Conservation (phyloP, 2,113 vertebrate species). For the Scatophagus argus region DNA sequence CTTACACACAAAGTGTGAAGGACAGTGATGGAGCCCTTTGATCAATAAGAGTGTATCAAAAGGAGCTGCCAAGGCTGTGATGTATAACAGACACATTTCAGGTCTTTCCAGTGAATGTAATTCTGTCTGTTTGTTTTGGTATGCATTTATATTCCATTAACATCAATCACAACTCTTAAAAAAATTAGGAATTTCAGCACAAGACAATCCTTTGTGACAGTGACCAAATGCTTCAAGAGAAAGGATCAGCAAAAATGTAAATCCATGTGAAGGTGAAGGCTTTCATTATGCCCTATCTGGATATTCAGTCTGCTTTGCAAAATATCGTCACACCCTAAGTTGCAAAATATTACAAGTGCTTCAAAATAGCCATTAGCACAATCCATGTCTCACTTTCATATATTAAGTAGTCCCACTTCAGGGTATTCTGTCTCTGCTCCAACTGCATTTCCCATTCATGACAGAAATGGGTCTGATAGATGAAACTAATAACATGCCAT, state of each 20-base stretch:
- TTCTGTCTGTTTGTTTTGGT: background rate
- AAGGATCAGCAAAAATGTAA: slow-evolving; percentile 11
- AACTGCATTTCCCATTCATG: slow-evolving; percentile 29
- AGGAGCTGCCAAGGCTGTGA: background rate
- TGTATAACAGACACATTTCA: background rate
- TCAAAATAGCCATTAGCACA: slow-evolving; percentile 28
- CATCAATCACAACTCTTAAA: background rate
- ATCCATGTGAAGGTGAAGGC: slow-evolving; percentile 6
- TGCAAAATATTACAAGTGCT: slow-evolving; percentile 35
- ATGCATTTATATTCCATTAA: background rate
- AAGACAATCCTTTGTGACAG: background rate
- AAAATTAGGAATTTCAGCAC: slow-evolving; percentile 1
- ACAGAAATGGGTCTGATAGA: slow-evolving; percentile 33
- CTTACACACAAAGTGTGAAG: background rate
- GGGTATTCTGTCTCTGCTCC: background rate
- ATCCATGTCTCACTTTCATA: slow-evolving; percentile 21
- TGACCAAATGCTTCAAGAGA: background rate
- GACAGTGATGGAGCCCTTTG: background rate
- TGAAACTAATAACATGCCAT: slow-evolving; percentile 43
- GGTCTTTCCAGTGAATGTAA: background rate
- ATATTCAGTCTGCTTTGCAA: background rate
- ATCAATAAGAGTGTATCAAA: slow-evolving; percentile 1
- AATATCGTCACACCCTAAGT: slow-evolving; percentile 1
- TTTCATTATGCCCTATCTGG: slow-evolving; percentile 13
- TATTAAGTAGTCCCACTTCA: slow-evolving; percentile 18